Evolutionary conservation across 1,140 invertebrate species (phyloP).

Genomic region (Euura lappo): DNA sequence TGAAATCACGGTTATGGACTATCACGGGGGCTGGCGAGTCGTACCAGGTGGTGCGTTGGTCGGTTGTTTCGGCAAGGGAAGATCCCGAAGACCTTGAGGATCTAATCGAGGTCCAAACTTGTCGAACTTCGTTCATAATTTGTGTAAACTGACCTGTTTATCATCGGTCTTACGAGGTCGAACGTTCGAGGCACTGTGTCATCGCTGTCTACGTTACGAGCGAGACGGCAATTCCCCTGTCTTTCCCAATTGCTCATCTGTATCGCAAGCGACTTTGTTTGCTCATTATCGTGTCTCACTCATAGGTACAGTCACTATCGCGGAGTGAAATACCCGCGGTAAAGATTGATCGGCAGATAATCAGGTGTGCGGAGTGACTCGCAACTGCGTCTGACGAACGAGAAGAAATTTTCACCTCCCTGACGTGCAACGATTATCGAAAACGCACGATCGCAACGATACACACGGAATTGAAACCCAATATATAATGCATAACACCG

Average conservation of each 20-base stretch:
- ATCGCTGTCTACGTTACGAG: too few species aligned
- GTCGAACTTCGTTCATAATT: slow-evolving; percentile 46
- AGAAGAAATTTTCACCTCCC: too few species aligned
- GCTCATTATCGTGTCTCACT: too few species aligned
- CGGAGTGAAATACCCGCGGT: too few species aligned
- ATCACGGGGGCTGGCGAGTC: slow-evolving; percentile 46
- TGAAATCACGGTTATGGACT: slow-evolving; percentile 42
- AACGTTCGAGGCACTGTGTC: too few species aligned
- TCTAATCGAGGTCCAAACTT: slow-evolving; percentile 40
- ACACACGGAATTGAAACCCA: slow-evolving; percentile 3
- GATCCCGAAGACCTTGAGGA: slow-evolving; percentile 32
- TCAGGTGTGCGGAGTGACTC: too few species aligned
- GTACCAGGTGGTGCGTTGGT: slow-evolving; percentile 43
- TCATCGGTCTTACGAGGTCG: background rate
- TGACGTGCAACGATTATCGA: background rate
- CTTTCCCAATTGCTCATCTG: too few species aligned
- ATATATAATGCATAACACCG: background rate
- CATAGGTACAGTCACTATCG: too few species aligned
- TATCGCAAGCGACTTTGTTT: too few species aligned
- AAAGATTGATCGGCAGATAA: too few species aligned
- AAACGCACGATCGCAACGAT: background rate
- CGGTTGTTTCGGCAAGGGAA: slow-evolving; percentile 17
- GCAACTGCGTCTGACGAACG: too few species aligned
- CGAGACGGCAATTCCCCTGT: too few species aligned
- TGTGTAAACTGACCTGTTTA: background rate